Base-by-base conservation (phyloP, 2,888 invertebrate genomes). In the Arrhopalites spinosus region DNA sequence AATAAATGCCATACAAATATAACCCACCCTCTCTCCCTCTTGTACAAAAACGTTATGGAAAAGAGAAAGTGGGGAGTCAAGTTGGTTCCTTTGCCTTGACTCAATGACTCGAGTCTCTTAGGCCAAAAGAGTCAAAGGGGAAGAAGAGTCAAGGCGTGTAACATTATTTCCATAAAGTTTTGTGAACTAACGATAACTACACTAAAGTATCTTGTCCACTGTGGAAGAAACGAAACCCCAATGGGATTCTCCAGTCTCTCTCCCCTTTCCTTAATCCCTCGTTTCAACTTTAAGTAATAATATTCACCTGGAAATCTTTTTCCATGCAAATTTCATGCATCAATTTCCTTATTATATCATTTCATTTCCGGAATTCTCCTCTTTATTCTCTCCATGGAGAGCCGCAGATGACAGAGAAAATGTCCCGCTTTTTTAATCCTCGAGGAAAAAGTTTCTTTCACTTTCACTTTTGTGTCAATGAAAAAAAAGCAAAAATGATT, bases 311-410 rank as follows among this genome's bases (percentile, higher is more conserved):
- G 23, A 59, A 23, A 1, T 50, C 50, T 15, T 20, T 50, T 27
- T 25, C 25, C 25, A 59, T 59, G 59, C 59, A 59, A 59, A 59
- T 59, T 59, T 25, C 27, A 59, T 59, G 27, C 25, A 25, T 13
- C 27, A 59, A 59, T 59, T 59, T 25, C 59, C 59, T 59, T 25
- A 5, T 27, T 59, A 25, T 59, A 5, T 25, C 59, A 25, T 25
- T 59, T 59, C 59, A 59, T 59, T 59, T 59, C 59, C 59, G 59
- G 59, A 23, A 36, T 59, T 8, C 59, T 59, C 27, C 27, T 36
- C 36, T 11, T 36, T 11, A 36, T 36, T 11, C 36, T 11, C 36
- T 36, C 36, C 36, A 11, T 36, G 36, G 36, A 3, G 11, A 36
- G 11, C 5, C 36, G 5, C 36, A 36, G 36, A 36, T 36, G 36